Conservation (phyloP, 2,888 invertebrate species). For the Monoplex corrugatus region DNA sequence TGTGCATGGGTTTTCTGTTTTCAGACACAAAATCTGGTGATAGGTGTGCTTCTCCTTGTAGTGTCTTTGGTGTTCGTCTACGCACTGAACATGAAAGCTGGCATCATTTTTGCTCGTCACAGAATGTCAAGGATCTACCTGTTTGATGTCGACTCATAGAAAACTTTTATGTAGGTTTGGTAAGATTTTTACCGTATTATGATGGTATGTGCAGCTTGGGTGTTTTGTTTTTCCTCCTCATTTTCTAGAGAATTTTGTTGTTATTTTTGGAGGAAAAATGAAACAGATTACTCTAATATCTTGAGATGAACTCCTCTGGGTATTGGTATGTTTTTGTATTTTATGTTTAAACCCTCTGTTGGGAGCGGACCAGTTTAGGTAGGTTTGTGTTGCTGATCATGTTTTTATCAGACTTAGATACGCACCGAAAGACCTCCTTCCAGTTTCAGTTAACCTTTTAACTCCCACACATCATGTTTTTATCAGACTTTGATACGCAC, state of each 20-base stretch:
- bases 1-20: conserved; percentile 42
- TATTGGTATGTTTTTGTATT: background rate
- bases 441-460: no score
- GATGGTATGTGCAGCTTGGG: background rate
- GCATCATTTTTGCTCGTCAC: conserved; percentile 58
- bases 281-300: no score
- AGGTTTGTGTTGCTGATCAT: no score
- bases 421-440: no score
- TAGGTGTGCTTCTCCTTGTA: conserved; percentile 66
- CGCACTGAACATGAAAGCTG: conserved; percentile 65
- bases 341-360: no score
- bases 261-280: no score
- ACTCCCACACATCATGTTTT: no score
- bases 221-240: background rate
- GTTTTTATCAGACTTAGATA: no score
- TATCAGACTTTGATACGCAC: no score
- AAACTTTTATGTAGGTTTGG: background rate
- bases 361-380: no score
- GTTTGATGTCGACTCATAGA: conserved; percentile 4
- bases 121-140: conserved; percentile 43
- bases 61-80: conserved; percentile 67
- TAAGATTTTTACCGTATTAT: background rate
- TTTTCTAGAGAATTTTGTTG: background rate
- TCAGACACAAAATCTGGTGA: conserved; percentile 68
- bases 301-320: no score